These are phyloP conservation scores for Halcyon chelicuti DNA, from an alignment of 2,797 vertebrate genomes.

Conservation along the genomic window DNA sequence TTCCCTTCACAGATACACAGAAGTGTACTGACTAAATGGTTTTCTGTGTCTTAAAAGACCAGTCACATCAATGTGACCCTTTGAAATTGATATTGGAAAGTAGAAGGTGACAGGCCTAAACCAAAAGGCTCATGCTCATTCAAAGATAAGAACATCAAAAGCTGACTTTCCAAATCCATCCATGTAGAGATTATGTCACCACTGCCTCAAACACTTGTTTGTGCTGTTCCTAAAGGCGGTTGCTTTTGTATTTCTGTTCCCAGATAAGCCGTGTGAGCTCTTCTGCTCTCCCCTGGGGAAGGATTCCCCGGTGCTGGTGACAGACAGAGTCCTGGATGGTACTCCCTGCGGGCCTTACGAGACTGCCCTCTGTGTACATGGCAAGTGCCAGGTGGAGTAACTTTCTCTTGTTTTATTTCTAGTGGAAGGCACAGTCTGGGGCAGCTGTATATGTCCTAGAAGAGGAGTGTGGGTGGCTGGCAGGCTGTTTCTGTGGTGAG, in stretches of 20 bases:
- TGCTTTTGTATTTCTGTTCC: neutral
- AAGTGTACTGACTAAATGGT: neutral
- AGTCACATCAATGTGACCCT: neutral
- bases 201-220: neutral
- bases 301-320: constrained; percentile 86
- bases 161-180: neutral
- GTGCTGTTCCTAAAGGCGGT: neutral
- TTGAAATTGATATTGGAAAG: neutral
- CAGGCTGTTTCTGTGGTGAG: neutral
- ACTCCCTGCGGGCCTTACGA: constrained; percentile 96
- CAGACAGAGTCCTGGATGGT: constrained; percentile 93
- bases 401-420: constrained; percentile 34
- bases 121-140: neutral
- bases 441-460: neutral
- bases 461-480: neutral
- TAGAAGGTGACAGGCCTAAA: neutral
- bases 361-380: constrained; percentile 92
- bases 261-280: constrained; percentile 94
- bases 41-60: neutral
- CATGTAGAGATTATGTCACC: neutral
- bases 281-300: constrained; percentile 90
- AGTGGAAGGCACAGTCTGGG: neutral
- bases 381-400: constrained; percentile 92
- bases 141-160: neutral
- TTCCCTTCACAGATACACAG: neutral